Evolutionary conservation across 2,888 invertebrate species (phyloP).

Genomic region (Hypsopygia costalis): DNA sequence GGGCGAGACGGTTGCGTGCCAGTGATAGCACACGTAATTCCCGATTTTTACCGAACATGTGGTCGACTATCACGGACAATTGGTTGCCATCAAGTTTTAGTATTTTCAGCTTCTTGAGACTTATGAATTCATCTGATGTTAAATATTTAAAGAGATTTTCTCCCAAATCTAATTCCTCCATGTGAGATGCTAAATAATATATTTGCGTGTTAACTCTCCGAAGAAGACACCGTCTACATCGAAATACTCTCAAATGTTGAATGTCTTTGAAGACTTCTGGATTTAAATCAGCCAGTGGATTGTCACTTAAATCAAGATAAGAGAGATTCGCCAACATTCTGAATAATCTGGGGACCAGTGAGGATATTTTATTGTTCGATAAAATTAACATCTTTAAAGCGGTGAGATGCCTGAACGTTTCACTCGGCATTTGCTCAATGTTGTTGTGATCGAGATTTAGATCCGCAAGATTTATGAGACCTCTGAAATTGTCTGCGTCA

Average conservation of each 20-base stretch:
- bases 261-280: constrained; percentile 90
- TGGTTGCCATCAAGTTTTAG: constrained; percentile 88
- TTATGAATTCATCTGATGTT: constrained; percentile 85
- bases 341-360: constrained; percentile 86
- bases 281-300: constrained; percentile 86
- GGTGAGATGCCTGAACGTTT: constrained; percentile 86
- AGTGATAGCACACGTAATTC: constrained; percentile 80
- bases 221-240: constrained; percentile 86
- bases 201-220: constrained; percentile 88
- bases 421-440: constrained; percentile 87
- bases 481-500: constrained; percentile 87
- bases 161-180: constrained; percentile 88
- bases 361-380: constrained; percentile 83
- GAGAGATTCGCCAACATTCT: constrained; percentile 86
- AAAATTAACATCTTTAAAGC: constrained; percentile 84
- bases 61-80: constrained; percentile 86
- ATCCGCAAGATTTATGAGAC: constrained; percentile 85
- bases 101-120: constrained; percentile 82
- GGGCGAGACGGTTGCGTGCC: constrained; percentile 86
- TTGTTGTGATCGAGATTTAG: constrained; percentile 87
- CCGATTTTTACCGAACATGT: constrained; percentile 83
- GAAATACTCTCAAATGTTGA: constrained; percentile 85
- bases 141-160: constrained; percentile 89
- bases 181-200: constrained; percentile 86
- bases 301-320: constrained; percentile 87